These are phyloP conservation scores for Halictus quadricinctus DNA, from an alignment of 2,888 invertebrate genomes.

Conservation along the genomic window DNA sequence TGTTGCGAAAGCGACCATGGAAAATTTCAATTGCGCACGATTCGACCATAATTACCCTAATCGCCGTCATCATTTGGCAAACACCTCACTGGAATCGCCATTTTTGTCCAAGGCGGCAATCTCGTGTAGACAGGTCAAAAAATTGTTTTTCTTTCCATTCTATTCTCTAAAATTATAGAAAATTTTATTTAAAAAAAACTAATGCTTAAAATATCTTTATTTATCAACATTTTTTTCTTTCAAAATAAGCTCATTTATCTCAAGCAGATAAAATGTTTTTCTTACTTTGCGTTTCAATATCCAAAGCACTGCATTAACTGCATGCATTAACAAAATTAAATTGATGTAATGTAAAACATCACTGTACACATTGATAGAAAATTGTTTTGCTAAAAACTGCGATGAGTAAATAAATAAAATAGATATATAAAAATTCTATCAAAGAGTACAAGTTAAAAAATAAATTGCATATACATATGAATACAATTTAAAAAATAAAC, in stretches of 20 bases:
- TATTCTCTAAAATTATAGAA: neutral
- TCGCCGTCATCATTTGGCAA: constrained; percentile 22
- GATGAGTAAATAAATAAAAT: neutral
- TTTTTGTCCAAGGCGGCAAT: neutral
- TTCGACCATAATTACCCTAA: constrained; percentile 64
- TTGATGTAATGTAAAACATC: neutral
- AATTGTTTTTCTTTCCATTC: neutral
- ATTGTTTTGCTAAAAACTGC: too few relatives aligned
- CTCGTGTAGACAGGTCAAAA: neutral
- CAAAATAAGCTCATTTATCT: neutral
- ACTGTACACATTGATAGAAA: neutral
- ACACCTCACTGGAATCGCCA: neutral
- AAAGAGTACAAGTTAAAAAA: neutral
- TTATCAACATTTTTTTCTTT: neutral
- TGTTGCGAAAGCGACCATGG: constrained; percentile 44
- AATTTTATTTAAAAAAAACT: neutral
- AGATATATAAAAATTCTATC: neutral
- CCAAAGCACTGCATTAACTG: neutral
- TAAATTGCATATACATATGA: neutral
- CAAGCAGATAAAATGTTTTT: neutral
- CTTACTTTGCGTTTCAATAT: neutral
- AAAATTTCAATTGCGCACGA: constrained; percentile 65
- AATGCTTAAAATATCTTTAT: neutral
- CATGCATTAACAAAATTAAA: neutral
- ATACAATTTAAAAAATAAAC: neutral